These are phyloP conservation scores for Drosophila simulans DNA, from an alignment of 1,140 invertebrate genomes.

Conservation along the genomic window DNA sequence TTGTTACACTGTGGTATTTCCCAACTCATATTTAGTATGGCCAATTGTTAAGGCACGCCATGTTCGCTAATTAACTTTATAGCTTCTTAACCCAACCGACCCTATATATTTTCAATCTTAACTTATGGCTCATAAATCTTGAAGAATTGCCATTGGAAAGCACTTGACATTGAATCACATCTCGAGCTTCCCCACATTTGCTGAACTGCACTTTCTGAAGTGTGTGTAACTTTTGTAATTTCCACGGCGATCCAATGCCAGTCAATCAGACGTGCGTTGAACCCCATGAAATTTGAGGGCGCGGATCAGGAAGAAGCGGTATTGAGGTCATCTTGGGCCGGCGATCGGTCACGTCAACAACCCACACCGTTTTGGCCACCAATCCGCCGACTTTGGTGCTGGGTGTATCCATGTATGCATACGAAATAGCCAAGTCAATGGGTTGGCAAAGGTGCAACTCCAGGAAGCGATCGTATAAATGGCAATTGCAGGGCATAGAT, in stretches of 20 bases:
- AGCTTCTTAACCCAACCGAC: background rate
- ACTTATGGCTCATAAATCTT: background rate
- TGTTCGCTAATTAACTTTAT: background rate
- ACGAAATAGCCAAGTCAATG: slow-evolving; percentile 34
- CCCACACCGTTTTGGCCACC: background rate
- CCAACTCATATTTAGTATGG: background rate
- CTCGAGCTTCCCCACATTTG: background rate
- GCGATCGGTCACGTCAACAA: slow-evolving; percentile 2
- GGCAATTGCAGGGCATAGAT: background rate
- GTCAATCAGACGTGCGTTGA: slow-evolving; percentile 44
- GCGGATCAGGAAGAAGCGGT: slow-evolving; percentile 6
- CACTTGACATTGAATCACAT: slow-evolving; percentile 2
- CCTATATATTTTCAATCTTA: background rate
- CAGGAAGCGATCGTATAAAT: slow-evolving; percentile 13
- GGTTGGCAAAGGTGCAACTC: slow-evolving; percentile 10
- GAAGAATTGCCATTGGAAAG: background rate
- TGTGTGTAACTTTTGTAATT: background rate
- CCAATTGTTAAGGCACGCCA: background rate
- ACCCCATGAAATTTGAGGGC: slow-evolving; percentile 4
- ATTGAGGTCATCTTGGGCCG: slow-evolving; percentile 43
- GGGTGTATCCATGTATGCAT: slow-evolving; percentile 15
- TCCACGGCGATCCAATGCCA: background rate
- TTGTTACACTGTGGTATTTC: no score
- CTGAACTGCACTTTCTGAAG: background rate
- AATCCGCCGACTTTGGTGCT: background rate